A percentile compares a stretch with the other conserved stretches of the same genome.
phyloP scores from a whole-genome alignment of 1,140 invertebrate genomes.

The Bombus confusus region DNA sequence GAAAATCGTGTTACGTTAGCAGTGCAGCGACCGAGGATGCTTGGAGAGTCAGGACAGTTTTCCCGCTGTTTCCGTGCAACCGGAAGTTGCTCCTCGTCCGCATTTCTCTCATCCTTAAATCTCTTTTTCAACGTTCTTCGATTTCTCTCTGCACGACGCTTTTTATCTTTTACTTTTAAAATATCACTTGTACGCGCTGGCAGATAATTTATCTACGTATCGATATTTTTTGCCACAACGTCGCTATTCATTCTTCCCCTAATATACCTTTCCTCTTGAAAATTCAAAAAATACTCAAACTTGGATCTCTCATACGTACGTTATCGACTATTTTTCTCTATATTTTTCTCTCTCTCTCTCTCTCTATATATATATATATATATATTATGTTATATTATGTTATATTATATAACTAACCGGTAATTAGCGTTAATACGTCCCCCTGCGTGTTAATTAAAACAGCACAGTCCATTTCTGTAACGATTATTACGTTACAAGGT shows the following conservation, averaged over 20 bases:
- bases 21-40: slow-evolving; percentile 23
- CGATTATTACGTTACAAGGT: not conserved
- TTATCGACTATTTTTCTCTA: not conserved
- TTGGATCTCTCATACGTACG: not conserved
- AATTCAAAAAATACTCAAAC: not conserved
- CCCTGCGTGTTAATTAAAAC: not conserved
- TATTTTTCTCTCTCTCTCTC: no score
- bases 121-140: not conserved
- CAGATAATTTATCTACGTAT: no score
- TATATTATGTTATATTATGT: no score
- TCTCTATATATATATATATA: no score
- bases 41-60: slow-evolving; percentile 45
- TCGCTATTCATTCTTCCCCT: no score
- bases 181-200: not conserved
- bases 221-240: not conserved
- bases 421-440: not conserved
- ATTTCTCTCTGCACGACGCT: not conserved
- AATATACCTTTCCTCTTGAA: not conserved
- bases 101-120: slow-evolving; percentile 26
- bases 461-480: not conserved
- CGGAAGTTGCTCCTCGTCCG: slow-evolving; percentile 51
- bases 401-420: no score
- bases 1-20: slow-evolving; percentile 53
- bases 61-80: slow-evolving; percentile 39
- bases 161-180: not conserved